Evolutionary conservation across 2,888 invertebrate species (phyloP).

Genomic region (Hemicrepidius hirtus): DNA sequence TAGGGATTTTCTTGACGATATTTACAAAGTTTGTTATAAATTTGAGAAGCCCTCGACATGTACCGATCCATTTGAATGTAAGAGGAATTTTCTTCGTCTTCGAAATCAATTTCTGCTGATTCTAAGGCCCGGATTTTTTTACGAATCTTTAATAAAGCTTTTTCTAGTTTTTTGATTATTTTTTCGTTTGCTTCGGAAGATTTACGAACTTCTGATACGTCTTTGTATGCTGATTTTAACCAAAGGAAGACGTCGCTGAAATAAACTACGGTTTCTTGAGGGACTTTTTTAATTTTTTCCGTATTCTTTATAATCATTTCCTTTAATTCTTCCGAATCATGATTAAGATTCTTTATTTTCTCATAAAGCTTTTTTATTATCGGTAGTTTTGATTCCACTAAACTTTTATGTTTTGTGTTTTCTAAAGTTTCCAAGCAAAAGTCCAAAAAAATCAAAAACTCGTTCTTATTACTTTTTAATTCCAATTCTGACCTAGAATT

Average conservation of each 20-base stretch:
- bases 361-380: slow-evolving; percentile 35
- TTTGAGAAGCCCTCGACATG: slow-evolving; percentile 58
- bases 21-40: slow-evolving; percentile 62
- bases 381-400: slow-evolving; percentile 36
- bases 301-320: slow-evolving; percentile 21
- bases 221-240: slow-evolving; percentile 28
- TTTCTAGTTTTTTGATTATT: slow-evolving; percentile 67
- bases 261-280: slow-evolving; percentile 6
- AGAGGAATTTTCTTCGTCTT: slow-evolving; percentile 82
- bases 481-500: too few species aligned
- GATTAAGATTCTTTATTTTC: slow-evolving; percentile 23
- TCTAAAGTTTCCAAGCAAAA: slow-evolving; percentile 29
- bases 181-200: slow-evolving; percentile 56
- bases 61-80: slow-evolving; percentile 83
- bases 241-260: slow-evolving; percentile 43
- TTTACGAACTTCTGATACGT: slow-evolving; percentile 50
- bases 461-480: slow-evolving; percentile 8
- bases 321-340: slow-evolving; percentile 32
- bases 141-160: slow-evolving; percentile 78
- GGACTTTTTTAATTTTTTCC: not conserved
- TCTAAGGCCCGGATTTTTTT: slow-evolving; percentile 81
- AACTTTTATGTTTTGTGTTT: slow-evolving; percentile 23
- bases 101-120: slow-evolving; percentile 82
- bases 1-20: slow-evolving; percentile 41
- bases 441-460: slow-evolving; percentile 39